A percentile compares a stretch with the other conserved stretches of the same genome.
Conservation (phyloP, 2,888 invertebrate genomes). For the Folsomia manolachei region DNA sequence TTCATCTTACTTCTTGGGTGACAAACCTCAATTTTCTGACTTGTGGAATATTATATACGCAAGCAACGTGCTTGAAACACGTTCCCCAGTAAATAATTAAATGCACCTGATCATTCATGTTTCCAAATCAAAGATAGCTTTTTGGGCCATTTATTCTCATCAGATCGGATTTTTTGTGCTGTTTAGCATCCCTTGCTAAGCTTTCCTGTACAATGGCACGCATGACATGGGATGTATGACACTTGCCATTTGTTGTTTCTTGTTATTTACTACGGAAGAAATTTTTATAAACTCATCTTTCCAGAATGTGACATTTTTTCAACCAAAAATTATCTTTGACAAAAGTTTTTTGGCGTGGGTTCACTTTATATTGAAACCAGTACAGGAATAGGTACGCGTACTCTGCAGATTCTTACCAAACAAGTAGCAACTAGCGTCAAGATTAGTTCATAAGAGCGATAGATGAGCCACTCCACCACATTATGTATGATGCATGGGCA, state of each 20-base stretch:
- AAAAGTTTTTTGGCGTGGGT: background rate
- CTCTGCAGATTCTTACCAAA: background rate
- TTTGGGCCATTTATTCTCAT: background rate
- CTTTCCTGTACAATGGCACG: no score
- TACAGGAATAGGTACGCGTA: background rate
- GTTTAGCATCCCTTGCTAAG: no score
- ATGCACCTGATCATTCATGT: background rate
- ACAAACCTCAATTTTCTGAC: background rate
- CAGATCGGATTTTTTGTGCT: no score
- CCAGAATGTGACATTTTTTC: slow-evolving; percentile 11
- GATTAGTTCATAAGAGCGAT: background rate
- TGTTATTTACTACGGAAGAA: no score
- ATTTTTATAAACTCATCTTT: no score
- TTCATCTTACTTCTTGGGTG: background rate
- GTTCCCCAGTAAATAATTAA: background rate
- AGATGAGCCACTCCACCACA: background rate
- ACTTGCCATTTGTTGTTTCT: no score
- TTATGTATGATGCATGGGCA: background rate
- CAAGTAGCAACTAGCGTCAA: no score
- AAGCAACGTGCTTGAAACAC: background rate
- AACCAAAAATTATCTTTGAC: background rate
- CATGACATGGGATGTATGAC: no score
- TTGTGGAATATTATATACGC: no score
- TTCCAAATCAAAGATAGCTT: background rate
- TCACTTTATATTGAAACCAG: background rate